Conservation (phyloP, 2,797 vertebrate genomes). For the Ptychobarbus kaznakovi region DNA sequence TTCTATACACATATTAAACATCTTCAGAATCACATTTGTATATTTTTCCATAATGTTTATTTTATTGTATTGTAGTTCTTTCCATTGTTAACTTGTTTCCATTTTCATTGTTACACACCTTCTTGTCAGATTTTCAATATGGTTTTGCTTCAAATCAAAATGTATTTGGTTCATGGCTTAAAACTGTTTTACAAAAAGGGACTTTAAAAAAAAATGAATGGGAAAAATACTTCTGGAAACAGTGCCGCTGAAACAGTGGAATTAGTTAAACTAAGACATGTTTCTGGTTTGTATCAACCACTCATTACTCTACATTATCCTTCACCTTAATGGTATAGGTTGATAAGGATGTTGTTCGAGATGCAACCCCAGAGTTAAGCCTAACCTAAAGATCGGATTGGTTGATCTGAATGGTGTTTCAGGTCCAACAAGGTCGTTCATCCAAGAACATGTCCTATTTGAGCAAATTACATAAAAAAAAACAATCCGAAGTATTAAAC, state of each 20-base stretch:
- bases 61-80: background rate
- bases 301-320: background rate
- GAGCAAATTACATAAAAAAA: background rate
- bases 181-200: background rate
- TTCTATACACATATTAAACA: background rate
- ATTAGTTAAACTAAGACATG: background rate
- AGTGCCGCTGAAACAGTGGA: background rate
- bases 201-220: background rate
- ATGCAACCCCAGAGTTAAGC: background rate
- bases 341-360: background rate
- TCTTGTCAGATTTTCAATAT: background rate
- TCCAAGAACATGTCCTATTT: conserved; percentile 5
- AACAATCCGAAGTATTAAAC: background rate
- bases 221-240: background rate
- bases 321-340: too few relatives aligned
- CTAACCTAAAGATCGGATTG: background rate
- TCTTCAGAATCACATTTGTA: background rate
- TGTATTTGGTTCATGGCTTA: background rate
- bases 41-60: background rate
- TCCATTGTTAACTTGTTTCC: background rate
- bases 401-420: background rate
- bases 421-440: background rate
- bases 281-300: background rate
- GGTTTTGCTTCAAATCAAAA: background rate
- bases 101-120: background rate